Base-by-base conservation (phyloP, 2,113 vertebrate genomes). In the Dicerorhinus sumatrensis region DNA sequence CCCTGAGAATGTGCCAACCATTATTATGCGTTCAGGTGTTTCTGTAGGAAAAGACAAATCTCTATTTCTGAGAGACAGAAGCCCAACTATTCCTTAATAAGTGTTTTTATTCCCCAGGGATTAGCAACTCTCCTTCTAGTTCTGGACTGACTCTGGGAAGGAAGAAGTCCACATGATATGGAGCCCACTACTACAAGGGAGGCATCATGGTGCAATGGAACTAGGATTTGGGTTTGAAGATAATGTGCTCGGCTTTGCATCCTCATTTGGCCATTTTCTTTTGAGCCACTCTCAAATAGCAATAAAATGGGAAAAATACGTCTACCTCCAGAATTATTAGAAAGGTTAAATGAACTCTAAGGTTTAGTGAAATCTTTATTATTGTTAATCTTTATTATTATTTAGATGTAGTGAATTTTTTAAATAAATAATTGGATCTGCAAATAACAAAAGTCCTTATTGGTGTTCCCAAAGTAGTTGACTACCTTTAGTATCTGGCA, bases 51-150 rank as follows among this genome's bases (percentile, higher is more conserved):
- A 33, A 65, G 51, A 75, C 56, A 58, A 90, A 27, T 2, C 6
- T 90, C 7, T 88, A 21, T 95, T 91, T 95, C 6, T 81, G 56
- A 92, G 75, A 81, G 58, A 72, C 46, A 65, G 46, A 88, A 73
- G 31, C 5, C n/a, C 17, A 81, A 5, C 58, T n/a, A 87, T 81
- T 72, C 67, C 1, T 85, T 77, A 23, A 16, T 54, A 63, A 81
- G 25, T 65, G 54, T 36, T 70, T 89, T 65, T 72, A 69, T 75
- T 62, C 8, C 20, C 27, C 11, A 63, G 2, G 14, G 31, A 46
- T 60, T 36, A 81, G 29, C n/a, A 85, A 42, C 6, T 89, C 20
- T 95, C 14, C 18, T 89, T 13, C 31, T 3, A 77, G 27, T 27
- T 88, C 13, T 42, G 85, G 51, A 62, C 33, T 72, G 31, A 91